Conservation (phyloP, 2,888 invertebrate genomes). For the Himalopsyche kuldschensis region DNA sequence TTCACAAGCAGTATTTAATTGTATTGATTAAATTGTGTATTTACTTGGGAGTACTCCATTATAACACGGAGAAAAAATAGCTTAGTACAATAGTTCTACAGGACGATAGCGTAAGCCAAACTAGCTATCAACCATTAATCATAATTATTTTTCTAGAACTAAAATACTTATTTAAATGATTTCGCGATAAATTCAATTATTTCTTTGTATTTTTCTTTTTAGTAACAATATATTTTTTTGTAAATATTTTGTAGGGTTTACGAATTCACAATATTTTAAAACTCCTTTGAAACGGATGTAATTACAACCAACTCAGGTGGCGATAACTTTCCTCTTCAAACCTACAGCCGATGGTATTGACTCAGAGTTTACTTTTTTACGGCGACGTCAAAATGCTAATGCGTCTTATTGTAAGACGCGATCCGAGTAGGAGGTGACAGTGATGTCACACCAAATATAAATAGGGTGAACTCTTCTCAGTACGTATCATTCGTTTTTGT, state of each 20-base stretch:
- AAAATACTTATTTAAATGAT: too few species aligned
- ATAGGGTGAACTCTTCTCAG: conserved; percentile 26
- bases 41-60: too few species aligned
- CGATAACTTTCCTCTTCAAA: conserved; percentile 6
- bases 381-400: conserved; percentile 22
- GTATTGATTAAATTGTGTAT: too few species aligned
- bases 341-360: conserved; percentile 3
- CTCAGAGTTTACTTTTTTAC: not conserved
- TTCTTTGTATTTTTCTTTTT: not conserved
- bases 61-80: too few species aligned
- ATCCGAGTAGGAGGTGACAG: conserved; percentile 14
- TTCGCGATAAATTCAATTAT: too few species aligned
- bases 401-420: not conserved
- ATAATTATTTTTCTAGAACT: too few species aligned
- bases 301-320: not conserved
- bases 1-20: too few species aligned
- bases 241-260: not conserved
- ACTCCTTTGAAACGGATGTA: not conserved
- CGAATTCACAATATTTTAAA: not conserved
- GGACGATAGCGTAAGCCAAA: too few species aligned
- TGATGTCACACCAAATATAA: conserved; percentile 36
- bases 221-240: not conserved
- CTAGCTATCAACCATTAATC: too few species aligned
- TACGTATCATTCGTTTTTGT: conserved; percentile 27
- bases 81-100: too few species aligned